Evolutionary conservation across 1,140 invertebrate species (phyloP), one percentile per base, ranked within the genome.

Genomic region (Drosophila pachea): DNA sequence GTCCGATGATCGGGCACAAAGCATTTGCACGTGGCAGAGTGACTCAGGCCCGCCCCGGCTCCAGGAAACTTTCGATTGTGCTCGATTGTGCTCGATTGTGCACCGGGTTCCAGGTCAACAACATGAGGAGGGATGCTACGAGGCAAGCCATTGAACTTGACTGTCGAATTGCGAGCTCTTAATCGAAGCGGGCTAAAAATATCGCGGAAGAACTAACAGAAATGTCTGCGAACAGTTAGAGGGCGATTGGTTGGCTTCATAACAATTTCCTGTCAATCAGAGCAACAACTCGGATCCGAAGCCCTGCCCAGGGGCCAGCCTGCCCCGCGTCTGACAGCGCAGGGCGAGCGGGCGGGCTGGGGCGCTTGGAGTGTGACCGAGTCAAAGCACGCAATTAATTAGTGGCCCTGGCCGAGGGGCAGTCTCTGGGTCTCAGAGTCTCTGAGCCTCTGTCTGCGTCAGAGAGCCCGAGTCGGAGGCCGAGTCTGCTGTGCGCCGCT

Each of bases 311-410:
- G 40, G 12, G 36, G 31, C 31, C 40, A 58, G 67, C 52, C 60
- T 52, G 35, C 45, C n/a, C 8, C 22, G 6, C 22, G n/a, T 14
- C 31, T 33, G 40, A 14, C 33, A 42, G 62, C 22, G 22, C 22
- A 22, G 22, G 22, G 22, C 22, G 22, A 22, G 22, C 22, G 22
- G 22, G 22, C 22, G 22, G 22, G 22, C 22, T 35, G 43, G 55
- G 48, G 38, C 66, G 58, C 58, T 69, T 52, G 54, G 59, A 68
- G 61, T 70, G 60, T 66, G 29, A 50, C 48, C 35, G 48, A 50
- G 48, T 33, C 66, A 74, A 65, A 78, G 68, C 76, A 84, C 76
- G 73, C 76, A 76, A 84, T 84, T 84, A 84, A 84, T 84, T 84
- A 84, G 73, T 62, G 47, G 69, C 60, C 61, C 48, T 63, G 63